phyloP scores from a whole-genome alignment of 2,797 vertebrate genomes.

The Lemur catta region DNA sequence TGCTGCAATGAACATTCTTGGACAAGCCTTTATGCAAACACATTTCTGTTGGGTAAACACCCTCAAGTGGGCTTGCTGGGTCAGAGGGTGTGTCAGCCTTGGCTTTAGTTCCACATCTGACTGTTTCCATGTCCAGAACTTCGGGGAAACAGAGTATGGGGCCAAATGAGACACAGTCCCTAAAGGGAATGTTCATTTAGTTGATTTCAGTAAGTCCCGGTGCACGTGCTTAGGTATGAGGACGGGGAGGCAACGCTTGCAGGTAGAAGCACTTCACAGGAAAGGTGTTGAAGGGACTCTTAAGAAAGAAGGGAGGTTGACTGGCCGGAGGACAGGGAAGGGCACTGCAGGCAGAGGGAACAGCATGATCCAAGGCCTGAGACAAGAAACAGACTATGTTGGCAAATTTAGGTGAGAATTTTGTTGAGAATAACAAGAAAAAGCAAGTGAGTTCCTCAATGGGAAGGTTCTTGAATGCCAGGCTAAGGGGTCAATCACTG shows the following conservation, averaged over 20 bases:
- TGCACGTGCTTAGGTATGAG: background rate
- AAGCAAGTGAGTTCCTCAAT: background rate
- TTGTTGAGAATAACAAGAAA: background rate
- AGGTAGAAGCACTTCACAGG: background rate
- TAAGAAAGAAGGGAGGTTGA: background rate
- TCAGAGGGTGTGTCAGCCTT: background rate
- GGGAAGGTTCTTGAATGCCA: background rate
- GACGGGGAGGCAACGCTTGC: background rate
- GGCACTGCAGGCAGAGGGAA: background rate
- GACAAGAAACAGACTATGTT: background rate
- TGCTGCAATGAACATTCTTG: no score
- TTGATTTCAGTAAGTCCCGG: background rate
- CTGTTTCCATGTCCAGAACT: no score
- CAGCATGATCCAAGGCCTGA: background rate
- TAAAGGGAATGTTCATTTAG: rapidly evolving
- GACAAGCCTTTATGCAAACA: background rate
- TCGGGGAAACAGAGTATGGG: background rate
- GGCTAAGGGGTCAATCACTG: background rate
- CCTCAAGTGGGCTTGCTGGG: background rate
- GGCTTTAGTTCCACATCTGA: rapidly evolving
- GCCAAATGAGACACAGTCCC: background rate
- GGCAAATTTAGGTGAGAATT: background rate
- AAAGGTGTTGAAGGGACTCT: background rate
- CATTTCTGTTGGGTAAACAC: background rate
- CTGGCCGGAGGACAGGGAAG: background rate